Base-by-base conservation (phyloP, 2,888 invertebrate genomes). In the Rhingia rostrata region DNA sequence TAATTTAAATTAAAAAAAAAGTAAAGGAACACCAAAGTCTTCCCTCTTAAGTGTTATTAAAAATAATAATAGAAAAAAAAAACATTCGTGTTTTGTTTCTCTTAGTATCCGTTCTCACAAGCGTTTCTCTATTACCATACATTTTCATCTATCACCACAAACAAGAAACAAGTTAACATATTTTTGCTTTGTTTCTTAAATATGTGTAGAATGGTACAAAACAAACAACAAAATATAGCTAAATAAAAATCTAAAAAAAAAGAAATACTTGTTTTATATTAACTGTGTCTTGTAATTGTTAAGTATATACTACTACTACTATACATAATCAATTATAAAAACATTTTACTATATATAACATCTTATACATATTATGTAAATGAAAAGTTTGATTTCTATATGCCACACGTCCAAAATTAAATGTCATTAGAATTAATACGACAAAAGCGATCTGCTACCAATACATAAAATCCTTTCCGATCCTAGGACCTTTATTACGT, bases 251-350 rank as follows among this genome's bases (percentile, higher is more conserved):
- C 14, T 49, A 58, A 53, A 72, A 33, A 10, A 60, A 60, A 74
- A 43, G 49, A 75, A 69, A 45, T 63, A 83, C 64, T 84, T 80
- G 74, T 84, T 84, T 79, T 79, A 49, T 74, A 84, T 84, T 84
- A 78, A 84, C 64, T 80, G 80, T 84, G 80, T 84, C 80, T 84
- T 84, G 84, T 84, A 80, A 84, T 66, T 84, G 79, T 75, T 84
- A 84, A 80, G 84, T 75, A 79, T 78, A 77, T 73, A 79, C 58
- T 80, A 70, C 84, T 84, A 84, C 74, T 80, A 84, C 70, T 84
- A 80, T 80, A 80, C 83, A 84, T 84, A 84, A 84, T 70, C 79
- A 74, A 84, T 60, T 75, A 84, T 49, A 61, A 37, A 61, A 77
- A 60, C 37, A 49, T 56, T 79, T 70, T 80, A 70, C 61, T 75